These are phyloP conservation scores for Sebastes hopkinsi DNA, from an alignment of 2,797 vertebrate species.

Conservation along the genomic window DNA sequence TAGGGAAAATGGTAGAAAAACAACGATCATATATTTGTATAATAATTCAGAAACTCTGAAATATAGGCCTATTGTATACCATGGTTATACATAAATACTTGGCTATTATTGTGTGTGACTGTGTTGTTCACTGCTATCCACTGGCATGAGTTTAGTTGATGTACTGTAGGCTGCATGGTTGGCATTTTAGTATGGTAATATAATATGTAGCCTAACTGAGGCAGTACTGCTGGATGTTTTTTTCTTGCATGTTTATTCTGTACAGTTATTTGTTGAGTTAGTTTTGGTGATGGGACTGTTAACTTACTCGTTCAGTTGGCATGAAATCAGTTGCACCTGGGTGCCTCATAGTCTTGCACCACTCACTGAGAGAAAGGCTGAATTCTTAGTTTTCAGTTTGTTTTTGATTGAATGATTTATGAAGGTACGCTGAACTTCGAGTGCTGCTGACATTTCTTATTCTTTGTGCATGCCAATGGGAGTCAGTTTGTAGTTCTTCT, in stretches of 20 bases:
- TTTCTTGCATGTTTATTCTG: slow-evolving; percentile 70
- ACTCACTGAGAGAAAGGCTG: slow-evolving; percentile 22
- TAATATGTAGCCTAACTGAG: background rate
- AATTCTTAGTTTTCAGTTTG: background rate
- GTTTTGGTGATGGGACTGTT: slow-evolving; percentile 49
- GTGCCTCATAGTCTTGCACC: slow-evolving; percentile 27
- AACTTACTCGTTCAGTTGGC: slow-evolving; percentile 50
- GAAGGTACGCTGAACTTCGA: background rate
- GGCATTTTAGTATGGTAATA: slow-evolving; percentile 20
- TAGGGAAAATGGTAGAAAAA: background rate
- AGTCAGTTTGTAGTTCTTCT: slow-evolving; percentile 8
- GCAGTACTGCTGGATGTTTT: slow-evolving; percentile 29
- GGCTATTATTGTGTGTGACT: slow-evolving; percentile 25
- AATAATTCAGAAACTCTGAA: slow-evolving; percentile 74
- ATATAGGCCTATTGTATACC: slow-evolving; percentile 40
- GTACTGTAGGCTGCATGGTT: slow-evolving; percentile 59
- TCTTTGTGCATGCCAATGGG: slow-evolving; percentile 59
- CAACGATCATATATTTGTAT: background rate
- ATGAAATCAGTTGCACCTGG: slow-evolving; percentile 57
- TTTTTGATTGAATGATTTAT: slow-evolving; percentile 5
- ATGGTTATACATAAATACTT: slow-evolving; percentile 13
- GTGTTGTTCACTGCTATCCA: slow-evolving; percentile 35
- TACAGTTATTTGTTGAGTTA: slow-evolving; percentile 34
- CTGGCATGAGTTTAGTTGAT: slow-evolving; percentile 64
- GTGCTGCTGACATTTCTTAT: slow-evolving; percentile 33